A percentile compares a stretch with the other conserved stretches of the same genome.
These are phyloP conservation scores for Ophion obscuratus DNA, from an alignment of 2,888 invertebrate species.

Conservation along the genomic window DNA sequence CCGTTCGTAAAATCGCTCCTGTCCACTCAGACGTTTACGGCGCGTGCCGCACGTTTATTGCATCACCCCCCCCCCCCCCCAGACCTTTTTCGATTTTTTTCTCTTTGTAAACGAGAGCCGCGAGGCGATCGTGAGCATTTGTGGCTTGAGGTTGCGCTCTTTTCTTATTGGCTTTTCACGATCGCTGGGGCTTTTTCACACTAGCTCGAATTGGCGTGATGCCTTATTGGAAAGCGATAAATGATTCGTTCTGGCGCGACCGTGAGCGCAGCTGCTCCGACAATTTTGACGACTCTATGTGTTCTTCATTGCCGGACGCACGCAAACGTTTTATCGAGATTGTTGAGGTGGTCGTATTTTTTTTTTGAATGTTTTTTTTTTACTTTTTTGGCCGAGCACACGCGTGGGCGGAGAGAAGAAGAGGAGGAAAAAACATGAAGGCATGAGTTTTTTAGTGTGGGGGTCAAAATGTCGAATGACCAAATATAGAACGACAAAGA, in stretches of 20 bases:
- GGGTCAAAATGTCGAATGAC: too few species aligned
- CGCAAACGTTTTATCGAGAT: neutral
- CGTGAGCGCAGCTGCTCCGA: neutral
- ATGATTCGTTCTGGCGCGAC: neutral
- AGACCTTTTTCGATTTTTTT: neutral
- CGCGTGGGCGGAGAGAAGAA: too few species aligned
- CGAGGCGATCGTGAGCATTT: neutral
- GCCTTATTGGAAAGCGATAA: neutral
- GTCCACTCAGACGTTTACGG: slow-evolving; percentile 23
- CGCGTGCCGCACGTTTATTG: slow-evolving; percentile 9
- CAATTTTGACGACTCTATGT: neutral
- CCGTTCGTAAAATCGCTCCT: slow-evolving; percentile 45
- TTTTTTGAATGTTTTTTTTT: neutral
- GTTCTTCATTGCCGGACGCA: neutral
- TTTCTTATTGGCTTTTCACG: neutral
- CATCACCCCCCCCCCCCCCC: too few species aligned
- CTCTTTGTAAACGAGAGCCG: neutral
- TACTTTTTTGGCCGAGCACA: neutral
- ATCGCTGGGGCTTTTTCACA: neutral
- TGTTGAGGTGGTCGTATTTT: neutral
- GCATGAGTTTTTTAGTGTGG: too few species aligned
- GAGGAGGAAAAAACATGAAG: too few species aligned
- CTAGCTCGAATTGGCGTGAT: neutral
- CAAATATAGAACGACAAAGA: too few species aligned
- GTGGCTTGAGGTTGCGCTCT: neutral